phyloP scores from a whole-genome alignment of 53 echinoderm and acorn worm genomes.

The Luidia sarsii region DNA sequence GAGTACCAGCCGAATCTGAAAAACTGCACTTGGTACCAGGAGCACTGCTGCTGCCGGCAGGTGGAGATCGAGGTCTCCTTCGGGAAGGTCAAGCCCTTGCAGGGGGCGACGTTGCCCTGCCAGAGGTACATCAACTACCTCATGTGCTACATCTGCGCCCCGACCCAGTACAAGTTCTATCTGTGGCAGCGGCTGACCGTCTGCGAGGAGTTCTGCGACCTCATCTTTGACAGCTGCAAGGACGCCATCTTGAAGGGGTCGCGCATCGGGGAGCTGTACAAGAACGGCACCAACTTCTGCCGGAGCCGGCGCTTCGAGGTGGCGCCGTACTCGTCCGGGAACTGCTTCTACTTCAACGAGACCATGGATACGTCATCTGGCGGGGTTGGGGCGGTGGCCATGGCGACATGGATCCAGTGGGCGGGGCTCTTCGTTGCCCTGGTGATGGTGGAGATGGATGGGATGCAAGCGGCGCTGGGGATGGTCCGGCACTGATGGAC shows the following conservation, averaged over 20 bases:
- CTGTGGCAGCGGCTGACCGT: slow-evolving; percentile 75
- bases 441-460: not conserved
- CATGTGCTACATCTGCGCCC: slow-evolving; percentile 98
- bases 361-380: slow-evolving; percentile 58
- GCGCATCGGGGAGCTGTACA: slow-evolving; percentile 71
- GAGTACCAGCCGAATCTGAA: slow-evolving; percentile 84
- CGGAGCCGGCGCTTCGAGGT: slow-evolving; percentile 80
- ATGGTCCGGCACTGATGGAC: too few relatives aligned
- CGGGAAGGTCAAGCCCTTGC: slow-evolving; percentile 86
- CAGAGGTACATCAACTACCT: slow-evolving; percentile 91
- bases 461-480: too few relatives aligned
- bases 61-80: slow-evolving; percentile 90
- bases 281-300: slow-evolving; percentile 81
- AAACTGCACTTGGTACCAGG: slow-evolving; percentile 94
- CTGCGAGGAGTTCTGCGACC: slow-evolving; percentile 88
- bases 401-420: not conserved
- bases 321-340: slow-evolving; percentile 27
- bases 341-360: slow-evolving; percentile 81
- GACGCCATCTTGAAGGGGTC: slow-evolving; percentile 91
- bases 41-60: slow-evolving; percentile 85
- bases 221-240: slow-evolving; percentile 66
- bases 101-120: slow-evolving; percentile 76
- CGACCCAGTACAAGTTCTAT: slow-evolving; percentile 83
- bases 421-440: not conserved
- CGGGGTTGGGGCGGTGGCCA: not conserved